Evolutionary conservation across 2,113 vertebrate genomes (phyloP).

Genomic region (Bolborhynchus lineola): DNA sequence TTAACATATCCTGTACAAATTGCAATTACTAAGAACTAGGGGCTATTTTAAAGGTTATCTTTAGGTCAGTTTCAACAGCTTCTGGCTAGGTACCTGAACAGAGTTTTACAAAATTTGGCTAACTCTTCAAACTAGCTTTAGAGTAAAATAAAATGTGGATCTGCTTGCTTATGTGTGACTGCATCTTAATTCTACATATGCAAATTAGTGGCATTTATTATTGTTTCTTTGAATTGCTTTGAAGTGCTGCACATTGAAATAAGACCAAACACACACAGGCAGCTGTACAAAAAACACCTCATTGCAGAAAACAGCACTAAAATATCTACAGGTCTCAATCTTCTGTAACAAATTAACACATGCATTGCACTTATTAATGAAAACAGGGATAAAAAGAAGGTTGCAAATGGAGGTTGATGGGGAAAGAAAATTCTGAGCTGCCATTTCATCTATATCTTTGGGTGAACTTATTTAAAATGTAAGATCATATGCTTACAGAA

Average conservation of each 20-base stretch:
- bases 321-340: background rate
- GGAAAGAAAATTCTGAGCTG: background rate
- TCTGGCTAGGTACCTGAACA: background rate
- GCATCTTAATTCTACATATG: background rate
- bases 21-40: background rate
- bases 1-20: slow-evolving; percentile 44
- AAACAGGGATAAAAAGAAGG: background rate
- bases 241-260: background rate
- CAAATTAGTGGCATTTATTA: background rate
- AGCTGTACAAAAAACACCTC: background rate
- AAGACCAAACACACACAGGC: background rate
- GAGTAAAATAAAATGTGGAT: background rate
- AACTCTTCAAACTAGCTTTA: background rate
- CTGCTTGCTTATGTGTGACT: background rate
- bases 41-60: slow-evolving; percentile 25
- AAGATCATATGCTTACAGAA: background rate
- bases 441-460: background rate
- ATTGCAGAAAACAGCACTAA: background rate
- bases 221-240: background rate
- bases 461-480: background rate
- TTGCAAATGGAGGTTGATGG: background rate
- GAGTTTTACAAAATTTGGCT: background rate
- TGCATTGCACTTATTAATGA: background rate
- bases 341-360: background rate
- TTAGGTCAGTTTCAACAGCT: background rate